These are phyloP conservation scores for Rhopalosiphum nymphaeae DNA, from an alignment of 2,888 invertebrate genomes.

Conservation along the genomic window DNA sequence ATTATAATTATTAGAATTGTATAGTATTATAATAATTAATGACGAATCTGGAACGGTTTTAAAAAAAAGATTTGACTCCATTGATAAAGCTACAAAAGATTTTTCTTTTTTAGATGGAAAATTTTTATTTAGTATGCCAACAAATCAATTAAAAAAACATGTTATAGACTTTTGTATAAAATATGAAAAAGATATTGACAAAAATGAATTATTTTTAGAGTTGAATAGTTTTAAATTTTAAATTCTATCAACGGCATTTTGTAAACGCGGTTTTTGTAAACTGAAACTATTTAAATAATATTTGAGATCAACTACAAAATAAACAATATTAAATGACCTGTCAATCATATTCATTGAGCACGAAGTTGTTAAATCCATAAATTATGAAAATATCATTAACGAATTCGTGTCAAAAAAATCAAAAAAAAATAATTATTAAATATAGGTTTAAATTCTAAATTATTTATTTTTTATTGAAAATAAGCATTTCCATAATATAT, in stretches of 20 bases:
- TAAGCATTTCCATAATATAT: slow-evolving; percentile 9
- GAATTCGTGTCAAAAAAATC: not conserved
- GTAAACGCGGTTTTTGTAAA: not conserved
- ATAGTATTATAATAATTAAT: too few species aligned
- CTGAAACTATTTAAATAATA: not conserved
- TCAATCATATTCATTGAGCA: not conserved
- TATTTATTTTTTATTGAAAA: slow-evolving; percentile 20
- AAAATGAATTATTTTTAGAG: not conserved
- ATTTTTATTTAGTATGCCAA: not conserved
- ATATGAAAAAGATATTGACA: slow-evolving; percentile 25
- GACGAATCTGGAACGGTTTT: not conserved
- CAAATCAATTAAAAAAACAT: not conserved
- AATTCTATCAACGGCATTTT: not conserved
- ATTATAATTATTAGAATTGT: too few species aligned
- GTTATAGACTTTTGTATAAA: not conserved
- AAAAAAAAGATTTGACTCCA: not conserved
- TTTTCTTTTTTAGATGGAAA: slow-evolving; percentile 5
- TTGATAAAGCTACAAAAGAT: not conserved
- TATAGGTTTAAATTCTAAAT: slow-evolving; percentile 24
- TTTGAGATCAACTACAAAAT: slow-evolving; percentile 4
- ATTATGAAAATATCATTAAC: not conserved
- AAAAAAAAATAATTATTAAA: slow-evolving; percentile 4
- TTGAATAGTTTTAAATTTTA: not conserved
- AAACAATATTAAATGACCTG: slow-evolving; percentile 10
- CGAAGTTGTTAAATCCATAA: not conserved